Evolutionary conservation across 2,113 vertebrate genomes (phyloP).

Genomic region (mouse (Mus musculus)): DNA sequence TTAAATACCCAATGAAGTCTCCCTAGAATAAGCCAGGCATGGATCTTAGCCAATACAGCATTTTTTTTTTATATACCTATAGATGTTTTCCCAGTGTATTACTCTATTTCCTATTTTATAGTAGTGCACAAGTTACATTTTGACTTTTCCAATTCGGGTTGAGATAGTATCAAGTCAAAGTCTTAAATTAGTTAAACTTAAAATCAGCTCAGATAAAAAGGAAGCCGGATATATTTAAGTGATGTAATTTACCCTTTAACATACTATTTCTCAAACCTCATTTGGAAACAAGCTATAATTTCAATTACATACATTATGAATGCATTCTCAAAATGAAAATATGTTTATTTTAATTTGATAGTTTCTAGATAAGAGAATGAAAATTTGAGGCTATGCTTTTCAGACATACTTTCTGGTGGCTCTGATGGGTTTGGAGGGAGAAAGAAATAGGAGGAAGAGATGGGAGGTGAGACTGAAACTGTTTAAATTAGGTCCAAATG

Average conservation of each 20-base stretch:
- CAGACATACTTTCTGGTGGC: not conserved
- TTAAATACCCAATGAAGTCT: not conserved
- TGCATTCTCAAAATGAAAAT: slow-evolving; percentile 29
- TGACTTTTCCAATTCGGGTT: not conserved
- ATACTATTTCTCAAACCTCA: not conserved
- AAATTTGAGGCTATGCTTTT: not conserved
- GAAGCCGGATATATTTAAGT: not conserved
- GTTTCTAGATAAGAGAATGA: not conserved
- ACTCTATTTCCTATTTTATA: not conserved
- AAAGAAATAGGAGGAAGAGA: too few species aligned
- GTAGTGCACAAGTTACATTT: not conserved
- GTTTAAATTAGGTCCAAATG: slow-evolving; percentile 38
- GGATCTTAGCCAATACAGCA: not conserved
- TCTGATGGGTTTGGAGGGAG: not conserved
- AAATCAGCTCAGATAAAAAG: not conserved
- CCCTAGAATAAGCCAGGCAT: not conserved
- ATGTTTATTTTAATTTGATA: not conserved
- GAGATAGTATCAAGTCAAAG: not conserved
- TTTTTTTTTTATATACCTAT: slow-evolving; percentile 22
- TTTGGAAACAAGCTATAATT: slow-evolving; percentile 1
- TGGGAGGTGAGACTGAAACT: not conserved
- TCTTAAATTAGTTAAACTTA: not conserved
- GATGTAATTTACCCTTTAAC: not conserved
- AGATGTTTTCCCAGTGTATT: not conserved
- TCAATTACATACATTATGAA: not conserved